Evolutionary conservation across 2,797 vertebrate genomes (phyloP), one percentile per base, ranked within the genome.

Genomic region (Dicrostonyx torquatus): DNA sequence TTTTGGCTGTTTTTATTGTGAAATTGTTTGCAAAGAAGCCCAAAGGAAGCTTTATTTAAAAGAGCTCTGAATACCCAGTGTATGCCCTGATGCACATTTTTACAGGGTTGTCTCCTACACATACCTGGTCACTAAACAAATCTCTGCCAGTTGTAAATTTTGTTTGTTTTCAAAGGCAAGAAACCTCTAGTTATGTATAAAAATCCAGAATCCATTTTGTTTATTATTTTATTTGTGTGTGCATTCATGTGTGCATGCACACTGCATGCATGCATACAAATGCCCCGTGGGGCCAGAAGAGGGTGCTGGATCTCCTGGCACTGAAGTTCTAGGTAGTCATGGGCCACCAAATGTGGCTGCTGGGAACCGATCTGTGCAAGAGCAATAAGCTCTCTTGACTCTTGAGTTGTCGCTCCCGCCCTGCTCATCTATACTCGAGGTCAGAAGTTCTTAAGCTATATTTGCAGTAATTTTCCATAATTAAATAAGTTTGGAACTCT

Each of bases 161-260:
- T 79, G 37, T 66, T 70, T 78, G 34, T 85, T 91, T 94, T 64
- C 40, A 91, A 89, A 95, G 84, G 40, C 68, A 88, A 79, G 20
- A 92, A 78, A 75, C 2, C 11, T 78, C 60, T 87, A 48, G 68
- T 87, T 48, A 48, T 55, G 0, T 24, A 78, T 78, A 26, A 87
- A 20, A 37, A 53, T 31, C n/a, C 20, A 77, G 31, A 76, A 77
- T 75, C 87, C 15, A n/a, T 80, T 86, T 62, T 87, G 5, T 83
- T 34, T 84, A 24, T 43, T 48, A 48, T 76, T 48, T 75, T 45
- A 75, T 75, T 66, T 64, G 62, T 64, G 29, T 62, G 29, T 43
- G 55, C 0, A 20, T 55, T 20, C 55, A 55, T 50, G 14, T 34
- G 13, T 82, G 45, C 4, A 20, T 48, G n/a, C 13, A 17, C 34